Base-by-base conservation (phyloP, 2,888 invertebrate species). In the Sphecodes monilicornis region DNA sequence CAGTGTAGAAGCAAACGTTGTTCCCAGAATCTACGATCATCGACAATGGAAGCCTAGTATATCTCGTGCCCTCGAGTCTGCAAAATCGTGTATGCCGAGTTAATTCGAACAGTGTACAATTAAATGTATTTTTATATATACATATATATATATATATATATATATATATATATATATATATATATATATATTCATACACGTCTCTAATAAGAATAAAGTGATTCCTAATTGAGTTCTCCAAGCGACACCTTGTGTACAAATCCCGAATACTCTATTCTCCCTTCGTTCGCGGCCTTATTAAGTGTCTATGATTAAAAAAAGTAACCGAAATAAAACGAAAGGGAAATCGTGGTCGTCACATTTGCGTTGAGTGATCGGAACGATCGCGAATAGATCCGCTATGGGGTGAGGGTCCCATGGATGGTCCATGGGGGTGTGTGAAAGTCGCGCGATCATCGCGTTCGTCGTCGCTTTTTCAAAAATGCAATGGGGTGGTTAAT, bases 131-230 rank as follows among this genome's bases (percentile, higher is more conserved):
- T 60, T 50, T 50, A 22, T 50, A 22, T 54, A n/a, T 54, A 16
- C 16, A 6, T 46, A 70, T 69, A 69, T 41, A 16, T 68, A 29
- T 39, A 16, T 13, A 22, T 71, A 54, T 43, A 75, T 50, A 22
- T 50, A 22, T 54, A n/a, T 54, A 16, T 29, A 6, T 46, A 70
- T 69, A 69, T 41, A 16, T 68, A 29, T 39, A 16, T 13, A 22
- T 71, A 54, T 43, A 39, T 68, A 39, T 66, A 26, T 41, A 16
- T 10, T 26, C 69, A 50, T 41, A 73, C 46, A 41, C 32, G 64
- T 57, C 41, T 84, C 74, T 74, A 66, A 70, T 71, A 74, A 82
- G 75, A 64, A 76, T 83, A 83, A 79, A 36, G 26, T 75, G 78
- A 54, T 57, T 64, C 71, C 68, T 83, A 84, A 76, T 60, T 69